Conservation (phyloP, 92 coral and sea anemone species). For the Porites cylindrica region DNA sequence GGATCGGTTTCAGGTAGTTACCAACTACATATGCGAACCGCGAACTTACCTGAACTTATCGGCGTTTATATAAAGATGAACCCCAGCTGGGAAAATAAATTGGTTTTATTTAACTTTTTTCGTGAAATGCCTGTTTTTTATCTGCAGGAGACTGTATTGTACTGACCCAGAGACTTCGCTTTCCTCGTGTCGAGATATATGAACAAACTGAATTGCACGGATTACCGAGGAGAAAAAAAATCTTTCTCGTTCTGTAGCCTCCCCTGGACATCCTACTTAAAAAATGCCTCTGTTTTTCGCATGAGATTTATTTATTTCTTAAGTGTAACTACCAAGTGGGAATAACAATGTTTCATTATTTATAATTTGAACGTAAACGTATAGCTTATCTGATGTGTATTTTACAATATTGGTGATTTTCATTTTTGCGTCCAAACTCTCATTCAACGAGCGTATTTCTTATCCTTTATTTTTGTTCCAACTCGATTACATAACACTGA, state of each 20-base stretch:
- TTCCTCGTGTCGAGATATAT: background rate
- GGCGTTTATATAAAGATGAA: constrained; percentile 15
- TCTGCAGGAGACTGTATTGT: constrained; percentile 10
- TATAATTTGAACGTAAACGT: constrained; percentile 37
- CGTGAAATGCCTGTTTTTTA: constrained; percentile 37
- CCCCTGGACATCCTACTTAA: background rate
- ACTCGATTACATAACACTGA: background rate
- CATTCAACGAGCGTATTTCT: background rate
- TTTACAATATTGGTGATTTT: too few relatives aligned
- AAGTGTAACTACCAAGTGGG: background rate
- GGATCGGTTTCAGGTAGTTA: too few relatives aligned
- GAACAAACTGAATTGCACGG: background rate
- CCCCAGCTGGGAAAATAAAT: constrained; percentile 58
- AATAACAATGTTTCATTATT: constrained; percentile 31
- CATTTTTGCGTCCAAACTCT: too few relatives aligned
- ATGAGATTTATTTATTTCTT: background rate
- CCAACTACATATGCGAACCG: constrained; percentile 17
- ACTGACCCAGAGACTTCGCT: background rate
- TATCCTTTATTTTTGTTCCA: background rate
- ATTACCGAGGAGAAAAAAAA: background rate
- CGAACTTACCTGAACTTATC: background rate
- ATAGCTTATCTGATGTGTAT: background rate
- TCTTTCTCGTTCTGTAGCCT: background rate
- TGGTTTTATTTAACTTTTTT: constrained; percentile 38
- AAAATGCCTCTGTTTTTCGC: background rate